Conservation (phyloP, 92 coral and sea anemone species). For the Parazoanthus darwini region DNA sequence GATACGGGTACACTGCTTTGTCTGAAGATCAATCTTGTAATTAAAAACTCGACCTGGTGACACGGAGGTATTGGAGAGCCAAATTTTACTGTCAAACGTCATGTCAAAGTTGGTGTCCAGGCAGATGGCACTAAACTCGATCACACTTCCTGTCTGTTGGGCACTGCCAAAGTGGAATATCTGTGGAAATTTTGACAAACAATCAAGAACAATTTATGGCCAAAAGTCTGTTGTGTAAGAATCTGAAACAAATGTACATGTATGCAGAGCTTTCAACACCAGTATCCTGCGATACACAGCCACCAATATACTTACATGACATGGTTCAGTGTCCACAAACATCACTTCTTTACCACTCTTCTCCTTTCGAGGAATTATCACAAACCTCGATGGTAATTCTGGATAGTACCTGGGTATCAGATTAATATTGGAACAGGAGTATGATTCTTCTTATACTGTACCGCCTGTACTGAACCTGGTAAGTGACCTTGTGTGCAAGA, state of each 20-base stretch:
- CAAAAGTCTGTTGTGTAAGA: background rate
- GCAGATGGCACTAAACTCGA: conserved; percentile 75
- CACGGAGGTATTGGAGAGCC: conserved; percentile 80
- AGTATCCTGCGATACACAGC: background rate
- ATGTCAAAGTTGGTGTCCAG: conserved; percentile 81
- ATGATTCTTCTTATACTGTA: no score
- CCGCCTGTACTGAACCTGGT: background rate
- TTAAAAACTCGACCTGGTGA: conserved; percentile 71
- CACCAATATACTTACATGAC: conserved; percentile 65
- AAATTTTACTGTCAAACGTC: conserved; percentile 77
- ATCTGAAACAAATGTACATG: background rate
- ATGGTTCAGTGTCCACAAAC: conserved; percentile 83
- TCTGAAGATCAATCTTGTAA: conserved; percentile 61
- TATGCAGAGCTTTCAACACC: background rate
- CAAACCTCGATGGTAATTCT: conserved; percentile 82
- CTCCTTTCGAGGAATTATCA: conserved; percentile 74
- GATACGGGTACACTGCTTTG: conserved; percentile 60
- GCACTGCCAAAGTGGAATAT: conserved; percentile 92
- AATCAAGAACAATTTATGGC: no score
- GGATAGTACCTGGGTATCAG: conserved; percentile 52
- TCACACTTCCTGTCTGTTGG: conserved; percentile 55
- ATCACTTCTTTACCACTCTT: conserved; percentile 49
- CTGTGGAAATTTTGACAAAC: conserved; percentile 30
- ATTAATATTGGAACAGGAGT: background rate
- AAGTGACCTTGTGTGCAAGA: background rate